Base-by-base conservation (phyloP, 2,888 invertebrate species). In the Rhogogaster chlorosoma region DNA sequence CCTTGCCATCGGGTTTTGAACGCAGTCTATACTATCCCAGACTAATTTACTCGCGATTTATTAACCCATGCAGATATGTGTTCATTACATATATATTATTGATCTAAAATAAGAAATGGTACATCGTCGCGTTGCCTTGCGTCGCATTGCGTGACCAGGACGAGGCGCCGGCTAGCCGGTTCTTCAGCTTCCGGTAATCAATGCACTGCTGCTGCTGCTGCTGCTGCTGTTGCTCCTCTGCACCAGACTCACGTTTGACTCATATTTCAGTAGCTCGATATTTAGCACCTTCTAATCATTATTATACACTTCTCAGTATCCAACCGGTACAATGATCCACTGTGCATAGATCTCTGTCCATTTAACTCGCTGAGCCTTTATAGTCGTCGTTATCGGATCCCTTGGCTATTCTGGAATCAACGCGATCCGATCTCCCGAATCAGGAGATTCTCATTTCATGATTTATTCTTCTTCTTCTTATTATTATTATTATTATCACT, bases 161-260 rank as follows among this genome's bases (percentile, higher is more conserved):
- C 71, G 70, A 73, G 71, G 71, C 71, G 71, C 71, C 71, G 42
- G 71, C 38, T 73, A 73, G 71, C 71, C 71, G 71, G 71, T 73
- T 73, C 71, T 73, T 73, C 71, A 42, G 71, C 71, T 73, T 73
- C 71, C 71, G 71, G 71, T 73, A 42, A 73, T 73, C 42, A 42
- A 73, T 73, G 71, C 71, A 10, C 61, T 26, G 26, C 10, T 26
- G 3, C 2, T 26, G 26, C 26, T 61, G n/a, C 61, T 61, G 12
- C 26, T 61, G 12, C 61, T 53, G 49, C 18, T 53, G 49, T 4
- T 53, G 18, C 49, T 53, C n/a, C n/a, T 22, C 57, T 57, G 26
- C 61, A 61, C 18, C 18, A 45, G 32, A 32, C 67, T 67, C 32
- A 18, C 32, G 67, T 67, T 67, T 67, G 67, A 67, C 67, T 67